phyloP scores from a whole-genome alignment of 2,888 invertebrate genomes.

The Leucophenga montana region DNA sequence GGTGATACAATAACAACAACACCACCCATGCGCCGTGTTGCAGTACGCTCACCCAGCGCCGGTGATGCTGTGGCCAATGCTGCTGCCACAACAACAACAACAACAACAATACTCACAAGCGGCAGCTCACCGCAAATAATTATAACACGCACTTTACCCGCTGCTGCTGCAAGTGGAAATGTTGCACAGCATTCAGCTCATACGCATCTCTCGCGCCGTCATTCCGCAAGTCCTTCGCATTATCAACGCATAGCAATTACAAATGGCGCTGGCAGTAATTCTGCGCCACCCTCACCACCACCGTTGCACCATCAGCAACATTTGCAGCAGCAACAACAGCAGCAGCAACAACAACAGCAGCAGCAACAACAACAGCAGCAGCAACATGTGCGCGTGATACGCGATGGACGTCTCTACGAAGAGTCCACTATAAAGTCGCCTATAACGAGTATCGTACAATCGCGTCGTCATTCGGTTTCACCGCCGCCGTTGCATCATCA shows the following conservation, averaged over 20 bases:
- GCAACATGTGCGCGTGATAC: constrained; percentile 73
- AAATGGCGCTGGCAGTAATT: constrained; percentile 27
- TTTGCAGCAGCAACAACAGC: constrained; percentile 39
- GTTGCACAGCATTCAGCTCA: constrained; percentile 31
- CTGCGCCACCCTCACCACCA: constrained; percentile 49
- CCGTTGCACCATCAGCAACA: constrained; percentile 51
- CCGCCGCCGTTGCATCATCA: constrained; percentile 66
- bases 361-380: constrained; percentile 48
- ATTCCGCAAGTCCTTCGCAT: constrained; percentile 67
- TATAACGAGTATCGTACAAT: constrained; percentile 38
- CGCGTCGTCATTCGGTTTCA: constrained; percentile 60
- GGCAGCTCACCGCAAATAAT: constrained; percentile 65
- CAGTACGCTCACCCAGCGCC: constrained; percentile 23
- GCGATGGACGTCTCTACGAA: constrained; percentile 72
- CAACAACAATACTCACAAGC: constrained; percentile 31
- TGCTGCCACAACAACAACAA: constrained; percentile 25
- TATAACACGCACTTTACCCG: constrained; percentile 64
- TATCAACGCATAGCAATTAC: constrained; percentile 51
- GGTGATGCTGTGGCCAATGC: constrained; percentile 15
- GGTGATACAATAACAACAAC: background rate
- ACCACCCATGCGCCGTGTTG: constrained; percentile 14
- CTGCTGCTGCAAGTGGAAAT: constrained; percentile 23
- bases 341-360: constrained; percentile 43
- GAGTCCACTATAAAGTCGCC: constrained; percentile 48
- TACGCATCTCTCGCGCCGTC: constrained; percentile 58